phyloP scores from a whole-genome alignment of 2,113 vertebrate genomes.

The Triplophysa siluroides region DNA sequence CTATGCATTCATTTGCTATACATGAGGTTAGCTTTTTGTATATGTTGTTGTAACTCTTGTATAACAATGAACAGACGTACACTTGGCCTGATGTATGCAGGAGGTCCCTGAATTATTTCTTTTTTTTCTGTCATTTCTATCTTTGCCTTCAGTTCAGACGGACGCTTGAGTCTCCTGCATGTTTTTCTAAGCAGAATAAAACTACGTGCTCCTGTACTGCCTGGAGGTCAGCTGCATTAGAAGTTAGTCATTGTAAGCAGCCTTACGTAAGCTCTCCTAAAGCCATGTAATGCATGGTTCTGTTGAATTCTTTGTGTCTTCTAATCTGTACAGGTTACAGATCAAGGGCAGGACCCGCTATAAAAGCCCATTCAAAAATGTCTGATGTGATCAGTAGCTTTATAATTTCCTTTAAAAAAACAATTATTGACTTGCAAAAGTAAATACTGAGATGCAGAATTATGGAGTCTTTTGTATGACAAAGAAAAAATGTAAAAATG shows the following conservation, averaged over 20 bases:
- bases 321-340: slow-evolving; percentile 80
- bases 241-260: slow-evolving; percentile 61
- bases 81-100: slow-evolving; percentile 50
- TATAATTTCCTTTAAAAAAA: slow-evolving; percentile 50
- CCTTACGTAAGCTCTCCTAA: slow-evolving; percentile 61
- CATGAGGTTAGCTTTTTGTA: slow-evolving; percentile 45
- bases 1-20: slow-evolving; percentile 52
- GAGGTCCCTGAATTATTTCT: slow-evolving; percentile 54
- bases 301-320: slow-evolving; percentile 56
- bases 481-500: slow-evolving; percentile 36
- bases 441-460: slow-evolving; percentile 63
- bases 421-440: slow-evolving; percentile 60
- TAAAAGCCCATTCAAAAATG: slow-evolving; percentile 68
- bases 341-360: slow-evolving; percentile 81
- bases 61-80: slow-evolving; percentile 50
- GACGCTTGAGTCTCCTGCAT: slow-evolving; percentile 46
- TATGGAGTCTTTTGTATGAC: slow-evolving; percentile 61
- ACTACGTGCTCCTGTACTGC: slow-evolving; percentile 39
- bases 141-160: slow-evolving; percentile 43
- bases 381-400: slow-evolving; percentile 62
- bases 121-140: slow-evolving; percentile 34
- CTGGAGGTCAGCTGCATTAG: slow-evolving; percentile 51
- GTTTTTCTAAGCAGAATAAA: slow-evolving; percentile 48
- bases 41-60: slow-evolving; percentile 43
- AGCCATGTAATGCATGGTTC: slow-evolving; percentile 66